phyloP scores from a whole-genome alignment of 2,113 vertebrate genomes.

The Seriola rivoliana region DNA sequence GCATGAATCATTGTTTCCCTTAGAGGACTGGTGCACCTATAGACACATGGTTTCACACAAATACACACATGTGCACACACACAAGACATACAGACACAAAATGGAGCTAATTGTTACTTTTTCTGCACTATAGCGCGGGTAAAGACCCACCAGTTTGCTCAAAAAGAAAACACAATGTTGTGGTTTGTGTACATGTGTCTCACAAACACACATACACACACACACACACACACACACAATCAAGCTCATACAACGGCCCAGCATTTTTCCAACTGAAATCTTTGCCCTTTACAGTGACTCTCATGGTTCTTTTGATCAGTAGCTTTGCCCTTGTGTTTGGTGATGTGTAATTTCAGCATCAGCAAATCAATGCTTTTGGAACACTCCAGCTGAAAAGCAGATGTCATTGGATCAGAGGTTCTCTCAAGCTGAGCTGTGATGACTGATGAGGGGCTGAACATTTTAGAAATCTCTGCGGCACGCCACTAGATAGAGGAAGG shows the following conservation, averaged over 20 bases:
- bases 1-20: conserved; percentile 76
- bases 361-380: conserved; percentile 11
- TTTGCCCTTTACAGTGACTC: not conserved
- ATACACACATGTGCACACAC: conserved; percentile 2
- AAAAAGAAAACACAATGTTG: conserved; percentile 3
- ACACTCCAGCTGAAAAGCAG: conserved; percentile 13
- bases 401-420: conserved; percentile 35
- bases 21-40: conserved; percentile 63
- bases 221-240: not conserved
- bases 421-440: conserved; percentile 1
- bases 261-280: conserved; percentile 18
- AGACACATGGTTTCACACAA: conserved; percentile 55
- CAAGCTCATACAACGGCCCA: not conserved
- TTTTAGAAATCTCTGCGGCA: conserved; percentile 17
- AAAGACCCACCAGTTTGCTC: conserved; percentile 35
- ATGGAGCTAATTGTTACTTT: conserved; percentile 38
- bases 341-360: conserved; percentile 32
- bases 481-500: not conserved
- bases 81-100: conserved; percentile 11
- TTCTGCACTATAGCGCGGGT: conserved; percentile 1
- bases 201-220: not conserved
- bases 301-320: conserved; percentile 25
- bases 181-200: too few species aligned
- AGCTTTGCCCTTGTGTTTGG: conserved; percentile 15
- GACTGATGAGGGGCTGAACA: conserved; percentile 1